Evolutionary conservation across 2,113 vertebrate species (phyloP), one percentile per base, ranked within the genome.

Genomic region (Oceanites oceanicus): DNA sequence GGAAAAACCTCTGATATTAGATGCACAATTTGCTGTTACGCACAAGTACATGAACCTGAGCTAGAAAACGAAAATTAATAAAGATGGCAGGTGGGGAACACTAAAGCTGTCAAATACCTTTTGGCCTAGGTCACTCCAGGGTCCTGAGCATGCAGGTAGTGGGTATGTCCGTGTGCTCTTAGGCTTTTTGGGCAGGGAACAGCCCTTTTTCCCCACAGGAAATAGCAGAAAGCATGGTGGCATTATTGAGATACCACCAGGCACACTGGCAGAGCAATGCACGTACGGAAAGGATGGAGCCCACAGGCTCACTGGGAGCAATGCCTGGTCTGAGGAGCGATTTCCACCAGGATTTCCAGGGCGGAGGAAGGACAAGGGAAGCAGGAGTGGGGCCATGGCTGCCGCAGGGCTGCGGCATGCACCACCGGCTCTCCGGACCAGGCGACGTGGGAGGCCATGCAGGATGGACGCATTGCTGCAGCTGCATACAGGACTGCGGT

Each of bases 361-460:
- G 22, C 11, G 11, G 7, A 53, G 6, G 47, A 66, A 40, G 67
- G 58, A 53, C n/a, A 16, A 86, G 10, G 9, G 53, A 72, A 73
- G 53, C 36, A 73, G n/a, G n/a, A 63, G 2, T 1, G 6, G 8
- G 17, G 3, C 17, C 36, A 34, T 8, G 27, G 76, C 38, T 59
- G 18, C 25, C 12, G 6, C 32, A 22, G 17, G n/a, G 52, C 17
- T 83, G 42, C 15, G 5, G 72, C 34, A 44, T 0, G 4, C 20
- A 52, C 9, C 1, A 5, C 27, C 8, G 3, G 10, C 44, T 76
- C 32, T 67, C 40, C 8, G 18, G 59, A 53, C n/a, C 53, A 42
- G 12, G 26, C 2, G 0, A 27, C 0, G 6, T 47, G 27, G n/a
- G 53, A 76, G 19, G 27, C n/a, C 9, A 0, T 45, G 38, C 29